Evolutionary conservation across 2,113 vertebrate genomes (phyloP).

Genomic region (Lasiurus cinereus): DNA sequence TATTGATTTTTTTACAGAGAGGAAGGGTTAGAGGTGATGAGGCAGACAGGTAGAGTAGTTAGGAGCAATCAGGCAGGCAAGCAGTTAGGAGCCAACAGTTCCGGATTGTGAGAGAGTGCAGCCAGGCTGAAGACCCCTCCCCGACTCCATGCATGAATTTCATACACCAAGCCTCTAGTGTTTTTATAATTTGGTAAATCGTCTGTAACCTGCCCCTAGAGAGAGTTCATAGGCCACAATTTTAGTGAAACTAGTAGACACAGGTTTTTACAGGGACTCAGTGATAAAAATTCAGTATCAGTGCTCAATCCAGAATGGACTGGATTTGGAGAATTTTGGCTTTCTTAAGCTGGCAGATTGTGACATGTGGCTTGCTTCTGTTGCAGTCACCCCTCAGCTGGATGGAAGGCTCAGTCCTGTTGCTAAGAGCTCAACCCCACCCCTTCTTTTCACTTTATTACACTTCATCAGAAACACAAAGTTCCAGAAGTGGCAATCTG

Average conservation of each 20-base stretch:
- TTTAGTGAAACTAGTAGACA: slow-evolving; percentile 1
- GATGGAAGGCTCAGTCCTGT: background rate
- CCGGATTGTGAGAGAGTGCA: too few species aligned
- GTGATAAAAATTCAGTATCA: slow-evolving; percentile 5
- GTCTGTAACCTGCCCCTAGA: background rate
- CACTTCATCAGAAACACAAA: background rate
- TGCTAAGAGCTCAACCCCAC: background rate
- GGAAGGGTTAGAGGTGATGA: too few species aligned
- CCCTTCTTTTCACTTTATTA: background rate
- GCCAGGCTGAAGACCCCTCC: too few species aligned
- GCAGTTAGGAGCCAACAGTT: too few species aligned
- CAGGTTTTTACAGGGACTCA: background rate
- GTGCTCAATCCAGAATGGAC: background rate
- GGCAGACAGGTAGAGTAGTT: too few species aligned
- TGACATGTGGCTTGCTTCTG: background rate
- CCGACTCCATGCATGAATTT: too few species aligned
- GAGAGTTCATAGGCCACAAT: background rate
- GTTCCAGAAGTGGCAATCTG: background rate
- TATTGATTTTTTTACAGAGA: too few species aligned
- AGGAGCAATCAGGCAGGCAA: too few species aligned
- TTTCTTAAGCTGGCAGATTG: background rate
- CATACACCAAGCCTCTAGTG: too few species aligned
- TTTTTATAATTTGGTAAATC: background rate
- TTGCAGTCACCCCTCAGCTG: background rate
- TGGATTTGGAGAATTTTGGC: background rate